Conservation (phyloP, 1,140 invertebrate species). For the Goniozus legneri region DNA sequence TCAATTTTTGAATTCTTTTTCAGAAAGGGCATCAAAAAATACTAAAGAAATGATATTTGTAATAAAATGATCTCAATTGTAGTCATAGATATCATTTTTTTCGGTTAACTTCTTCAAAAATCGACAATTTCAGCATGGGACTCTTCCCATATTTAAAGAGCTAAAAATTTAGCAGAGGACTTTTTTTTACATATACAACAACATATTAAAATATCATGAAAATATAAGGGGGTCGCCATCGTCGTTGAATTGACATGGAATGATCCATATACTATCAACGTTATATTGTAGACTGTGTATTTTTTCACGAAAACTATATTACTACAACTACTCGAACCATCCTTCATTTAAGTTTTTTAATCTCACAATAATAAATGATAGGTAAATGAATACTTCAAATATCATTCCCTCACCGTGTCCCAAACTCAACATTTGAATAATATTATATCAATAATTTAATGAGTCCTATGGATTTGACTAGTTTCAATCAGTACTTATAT, state of each 20-base stretch:
- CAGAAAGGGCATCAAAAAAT: background rate
- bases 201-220: background rate
- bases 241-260: conserved; percentile 1
- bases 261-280: background rate
- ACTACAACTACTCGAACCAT: no score
- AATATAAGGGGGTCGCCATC: background rate
- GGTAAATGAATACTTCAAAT: no score
- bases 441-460: no score
- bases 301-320: no score
- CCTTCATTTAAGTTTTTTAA: no score
- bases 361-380: no score
- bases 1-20: background rate
- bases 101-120: background rate
- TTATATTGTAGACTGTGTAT: no score
- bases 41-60: background rate
- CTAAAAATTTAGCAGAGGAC: background rate
- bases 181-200: background rate
- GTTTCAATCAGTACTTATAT: no score
- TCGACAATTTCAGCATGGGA: background rate
- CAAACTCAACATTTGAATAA: no score
- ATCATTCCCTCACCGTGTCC: no score
- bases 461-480: no score
- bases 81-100: no score
- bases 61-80: background rate
- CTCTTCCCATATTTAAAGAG: background rate